phyloP scores from a whole-genome alignment of 2,113 vertebrate genomes.

The Stegastes partitus region DNA sequence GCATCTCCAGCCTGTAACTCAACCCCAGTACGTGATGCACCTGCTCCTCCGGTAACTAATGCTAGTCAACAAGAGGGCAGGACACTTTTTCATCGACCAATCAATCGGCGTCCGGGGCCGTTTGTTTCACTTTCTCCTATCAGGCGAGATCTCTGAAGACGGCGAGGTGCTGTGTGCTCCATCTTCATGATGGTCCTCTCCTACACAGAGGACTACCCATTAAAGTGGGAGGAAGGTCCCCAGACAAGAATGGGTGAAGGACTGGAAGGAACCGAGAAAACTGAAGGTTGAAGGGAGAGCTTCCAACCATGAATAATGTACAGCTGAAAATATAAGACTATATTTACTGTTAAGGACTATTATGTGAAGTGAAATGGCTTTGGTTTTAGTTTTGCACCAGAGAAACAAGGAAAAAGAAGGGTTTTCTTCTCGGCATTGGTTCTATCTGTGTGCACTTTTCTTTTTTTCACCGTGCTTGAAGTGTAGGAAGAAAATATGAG shows the following conservation, averaged over 20 bases:
- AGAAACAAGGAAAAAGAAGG: background rate
- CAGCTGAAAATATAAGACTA: background rate
- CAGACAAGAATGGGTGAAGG: constrained; percentile 24
- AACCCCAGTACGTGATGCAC: constrained; percentile 27
- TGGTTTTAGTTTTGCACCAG: background rate
- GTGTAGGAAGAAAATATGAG: background rate
- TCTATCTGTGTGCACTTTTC: background rate
- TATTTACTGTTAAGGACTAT: background rate
- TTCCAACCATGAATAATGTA: constrained; percentile 3
- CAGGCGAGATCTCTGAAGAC: constrained; percentile 71
- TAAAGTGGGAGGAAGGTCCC: constrained; percentile 59
- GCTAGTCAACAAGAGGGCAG: constrained; percentile 75
- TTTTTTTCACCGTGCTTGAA: background rate
- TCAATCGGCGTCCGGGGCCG: constrained; percentile 81
- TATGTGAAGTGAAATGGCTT: background rate
- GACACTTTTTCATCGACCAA: constrained; percentile 80
- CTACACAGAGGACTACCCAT: constrained; percentile 62
- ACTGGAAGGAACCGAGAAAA: constrained; percentile 22
- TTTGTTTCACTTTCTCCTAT: constrained; percentile 80
- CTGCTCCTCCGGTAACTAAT: constrained; percentile 77
- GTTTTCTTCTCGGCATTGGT: background rate
- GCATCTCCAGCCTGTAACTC: constrained; percentile 19
- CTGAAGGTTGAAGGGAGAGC: constrained; percentile 12
- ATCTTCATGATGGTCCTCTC: constrained; percentile 74
- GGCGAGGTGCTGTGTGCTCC: constrained; percentile 60